Base-by-base conservation (phyloP, 2,113 vertebrate species). In the Melanotaenia duboulayi region DNA sequence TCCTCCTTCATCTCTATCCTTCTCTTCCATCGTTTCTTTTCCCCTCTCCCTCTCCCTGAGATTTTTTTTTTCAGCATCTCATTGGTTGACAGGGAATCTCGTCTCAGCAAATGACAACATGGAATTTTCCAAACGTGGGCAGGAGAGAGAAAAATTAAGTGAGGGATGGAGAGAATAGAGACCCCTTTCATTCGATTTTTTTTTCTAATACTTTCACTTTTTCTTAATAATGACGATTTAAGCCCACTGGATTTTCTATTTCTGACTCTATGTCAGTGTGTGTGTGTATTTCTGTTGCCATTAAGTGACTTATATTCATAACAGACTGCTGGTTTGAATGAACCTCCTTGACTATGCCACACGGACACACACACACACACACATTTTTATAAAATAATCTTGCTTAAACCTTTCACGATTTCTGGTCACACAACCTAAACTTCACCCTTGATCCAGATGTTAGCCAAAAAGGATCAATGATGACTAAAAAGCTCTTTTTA, bases 61-160 rank as follows among this genome's bases (percentile, higher is more conserved):
- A 52, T 46, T 50, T 24, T 39, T 58, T 46, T 52, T 54, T 51
- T 59, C n/a, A 23, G 51, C 24, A 72, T 82, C 74, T 64, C 64
- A 90, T 87, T 89, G 90, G 90, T 23, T 73, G 81, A 86, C 64
- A 32, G 63, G 71, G 71, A 70, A 66, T 85, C 84, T 78, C 58
- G 67, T 87, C 81, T 87, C 48, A 86, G 89, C 86, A 86, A 91
- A 92, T 91, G 87, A 92, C 91, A 91, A 71, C 87, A 92, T 91
- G 91, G 90, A 92, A 92, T 86, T 91, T 92, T 92, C 91, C 90
- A 86, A 89, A 90, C 81, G 87, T 87, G 81, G 87, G 87, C 80
- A 69, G 84, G 81, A 86, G 80, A 87, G 78, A 84, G 85, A 76
- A 74, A 80, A 82, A 82, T 71, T 48, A 28, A 89, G 83, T 20